Conservation (phyloP, 1,140 invertebrate genomes). For the Sitophilus oryzae region DNA sequence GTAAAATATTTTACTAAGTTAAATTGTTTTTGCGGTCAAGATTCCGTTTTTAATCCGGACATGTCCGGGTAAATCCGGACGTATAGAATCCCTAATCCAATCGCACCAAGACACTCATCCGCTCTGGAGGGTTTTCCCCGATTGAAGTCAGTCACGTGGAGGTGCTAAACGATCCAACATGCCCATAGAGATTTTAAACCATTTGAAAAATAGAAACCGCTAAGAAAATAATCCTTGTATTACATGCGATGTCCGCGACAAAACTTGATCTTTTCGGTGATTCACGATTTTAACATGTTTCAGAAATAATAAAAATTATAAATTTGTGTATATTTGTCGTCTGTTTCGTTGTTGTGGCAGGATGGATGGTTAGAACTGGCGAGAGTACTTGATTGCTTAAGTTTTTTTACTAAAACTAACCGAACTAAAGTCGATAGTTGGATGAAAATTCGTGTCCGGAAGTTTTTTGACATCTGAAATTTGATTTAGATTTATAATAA, state of each 20-base stretch:
- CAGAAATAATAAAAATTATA: constrained; percentile 8
- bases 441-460: not conserved
- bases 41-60: no score
- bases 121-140: not conserved
- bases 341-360: constrained; percentile 19
- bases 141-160: not conserved
- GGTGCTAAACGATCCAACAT: no score
- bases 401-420: not conserved
- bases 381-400: constrained; percentile 26
- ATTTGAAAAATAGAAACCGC: not conserved
- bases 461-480: not conserved
- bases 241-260: no score
- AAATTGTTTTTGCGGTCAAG: no score
- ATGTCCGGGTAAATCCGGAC: no score
- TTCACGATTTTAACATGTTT: constrained; percentile 5
- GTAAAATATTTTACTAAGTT: no score
- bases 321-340: constrained; percentile 6
- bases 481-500: no score
- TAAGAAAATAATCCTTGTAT: no score
- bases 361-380: constrained; percentile 11
- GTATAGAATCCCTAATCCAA: no score
- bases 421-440: no score
- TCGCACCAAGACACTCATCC: not conserved
- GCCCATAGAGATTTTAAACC: not conserved
- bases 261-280: not conserved